Evolutionary conservation across 2,113 vertebrate species (phyloP), one percentile per base, ranked within the genome.

Genomic region (Aythya baeri): DNA sequence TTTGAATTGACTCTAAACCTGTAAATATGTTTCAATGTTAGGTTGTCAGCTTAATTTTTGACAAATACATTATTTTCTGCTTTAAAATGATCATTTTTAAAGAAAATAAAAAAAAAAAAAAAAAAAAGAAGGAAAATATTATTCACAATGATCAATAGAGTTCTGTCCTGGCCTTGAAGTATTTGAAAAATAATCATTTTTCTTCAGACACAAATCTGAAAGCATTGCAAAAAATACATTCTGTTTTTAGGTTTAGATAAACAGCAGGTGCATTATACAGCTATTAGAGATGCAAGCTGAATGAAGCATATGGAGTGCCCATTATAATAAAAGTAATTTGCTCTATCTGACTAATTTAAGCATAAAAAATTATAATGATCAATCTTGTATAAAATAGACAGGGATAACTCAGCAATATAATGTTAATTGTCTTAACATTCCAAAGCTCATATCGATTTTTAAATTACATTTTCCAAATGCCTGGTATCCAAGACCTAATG

Each of bases 301-400:
- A 88, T 77, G 6, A 59, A 80, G 20, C 21, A 62, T 54, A 66
- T 13, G 52, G 11, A 26, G 76, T 93, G 43, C 9, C 66, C 70
- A 75, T 55, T 82, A 77, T 46, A 93, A 88, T 73, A 90, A 95
- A 89, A 92, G 66, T 63, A 93, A 91, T 96, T 95, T 94, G 25
- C 36, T 93, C 80, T 96, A 70, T 95, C 38, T 88, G 83, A 93
- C 83, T 97, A 94, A 96, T 91, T 93, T 94, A 91, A 76, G 73
- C 65, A 95, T 92, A 94, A 96, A 95, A 96, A 95, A 86, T 91
- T 95, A 83, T 93, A 97, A 87, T 74, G 59, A 96, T 95, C 82
- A 91, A 76, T 83, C 83, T 94, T 97, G 36, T 93, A 84, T 91
- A 96, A 97, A 97, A 96, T 66, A 90, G 50, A 66, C 43, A 81